phyloP scores from a whole-genome alignment of 2,888 invertebrate species.

The Morpho deidamia region DNA sequence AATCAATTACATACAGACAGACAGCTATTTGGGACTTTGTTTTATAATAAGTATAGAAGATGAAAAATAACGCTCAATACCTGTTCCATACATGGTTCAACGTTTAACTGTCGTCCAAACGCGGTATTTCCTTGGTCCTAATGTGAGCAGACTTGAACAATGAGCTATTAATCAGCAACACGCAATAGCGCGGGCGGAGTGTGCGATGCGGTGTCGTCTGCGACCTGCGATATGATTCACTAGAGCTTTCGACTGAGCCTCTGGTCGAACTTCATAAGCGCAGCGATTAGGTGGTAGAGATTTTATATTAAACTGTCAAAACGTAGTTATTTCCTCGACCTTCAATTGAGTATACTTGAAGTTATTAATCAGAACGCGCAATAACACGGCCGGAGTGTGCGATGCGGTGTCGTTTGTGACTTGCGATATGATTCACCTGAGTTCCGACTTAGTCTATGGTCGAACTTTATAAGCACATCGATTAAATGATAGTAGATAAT shows the following conservation, averaged over 20 bases:
- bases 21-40: no score
- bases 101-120: not conserved
- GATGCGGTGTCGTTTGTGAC: conserved; percentile 15
- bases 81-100: not conserved
- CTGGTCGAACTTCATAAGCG: not conserved
- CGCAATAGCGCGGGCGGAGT: conserved; percentile 17
- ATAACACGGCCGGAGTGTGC: conserved; percentile 16
- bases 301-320: no score
- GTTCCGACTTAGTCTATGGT: not conserved
- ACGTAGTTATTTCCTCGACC: conserved; percentile 12
- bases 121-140: conserved; percentile 17
- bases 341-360: conserved; percentile 16
- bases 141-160: conserved; percentile 23
- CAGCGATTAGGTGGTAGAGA: not conserved
- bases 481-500: not conserved
- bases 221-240: conserved; percentile 16
- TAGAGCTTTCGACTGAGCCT: not conserved
- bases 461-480: conserved; percentile 3
- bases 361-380: conserved; percentile 24
- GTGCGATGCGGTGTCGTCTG: conserved; percentile 16
- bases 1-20: no score
- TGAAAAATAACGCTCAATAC: not conserved
- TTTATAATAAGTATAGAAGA: not conserved
- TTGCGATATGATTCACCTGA: conserved; percentile 12
- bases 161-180: conserved; percentile 25